A percentile compares a stretch with the other conserved stretches of the same genome.
Conservation (phyloP, 2,797 vertebrate genomes). For the Oryzias sinensis region DNA sequence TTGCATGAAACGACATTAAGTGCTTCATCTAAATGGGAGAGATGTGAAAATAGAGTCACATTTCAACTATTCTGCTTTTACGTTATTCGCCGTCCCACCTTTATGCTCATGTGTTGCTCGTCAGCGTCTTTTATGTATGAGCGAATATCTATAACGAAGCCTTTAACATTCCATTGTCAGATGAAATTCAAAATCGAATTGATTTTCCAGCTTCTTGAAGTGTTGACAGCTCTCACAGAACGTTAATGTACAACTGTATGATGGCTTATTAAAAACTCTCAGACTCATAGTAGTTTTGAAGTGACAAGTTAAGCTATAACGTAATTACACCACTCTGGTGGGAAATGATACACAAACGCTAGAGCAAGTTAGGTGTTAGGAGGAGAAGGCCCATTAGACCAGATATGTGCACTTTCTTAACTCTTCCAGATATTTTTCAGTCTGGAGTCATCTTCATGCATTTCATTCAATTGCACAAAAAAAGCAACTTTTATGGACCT, state of each 20-base stretch:
- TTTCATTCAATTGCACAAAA: too few species aligned
- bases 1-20: conserved; percentile 35
- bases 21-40: conserved; percentile 25
- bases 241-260: conserved; percentile 17
- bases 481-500: too few species aligned
- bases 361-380: conserved; percentile 23
- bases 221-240: conserved; percentile 15
- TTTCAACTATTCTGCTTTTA: conserved; percentile 2
- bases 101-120: conserved; percentile 15
- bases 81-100: not conserved
- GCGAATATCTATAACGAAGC: conserved; percentile 8
- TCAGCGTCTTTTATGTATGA: conserved; percentile 13
- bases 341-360: conserved; percentile 10
- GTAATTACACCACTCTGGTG: conserved; percentile 10
- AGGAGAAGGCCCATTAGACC: not conserved
- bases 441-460: too few species aligned
- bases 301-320: conserved; percentile 31
- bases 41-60: conserved; percentile 22
- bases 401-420: too few species aligned
- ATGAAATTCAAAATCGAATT: conserved; percentile 19
- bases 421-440: too few species aligned
- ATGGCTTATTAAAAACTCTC: conserved; percentile 14
- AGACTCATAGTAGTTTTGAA: conserved; percentile 23
- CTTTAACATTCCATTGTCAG: conserved; percentile 3
- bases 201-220: conserved; percentile 5